Evolutionary conservation across 1,140 invertebrate genomes (phyloP), one percentile per base, ranked within the genome.

Genomic region (Leptinotarsa undecemlineata): DNA sequence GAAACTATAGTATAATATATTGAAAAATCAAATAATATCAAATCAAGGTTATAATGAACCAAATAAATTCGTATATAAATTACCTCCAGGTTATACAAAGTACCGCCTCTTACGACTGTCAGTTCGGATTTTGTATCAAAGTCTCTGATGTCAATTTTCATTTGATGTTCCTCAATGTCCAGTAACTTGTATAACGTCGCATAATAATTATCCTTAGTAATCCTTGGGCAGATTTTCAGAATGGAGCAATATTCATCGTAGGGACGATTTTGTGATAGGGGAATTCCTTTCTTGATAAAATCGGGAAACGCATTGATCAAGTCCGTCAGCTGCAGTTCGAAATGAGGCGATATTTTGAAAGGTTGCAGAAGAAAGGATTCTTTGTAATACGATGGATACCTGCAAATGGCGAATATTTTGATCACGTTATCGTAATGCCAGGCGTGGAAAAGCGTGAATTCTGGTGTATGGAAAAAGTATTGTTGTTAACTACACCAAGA

Each of bases 161-260:
- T 86, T 80, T 89, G 87, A 68, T 91, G 88, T 87, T 96, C 94
- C 85, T 96, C 94, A 47, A 96, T 85, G 82, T 92, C 90, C 1
- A 96, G 80, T 48, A 96, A 85, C 17, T 86, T 81, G 63, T 90
- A 87, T 82, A 95, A 94, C 79, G 87, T 87, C 26, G 88, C 81
- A 67, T 75, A 85, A 78, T 92, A 92, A 78, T 89, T 91, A 14
- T 71, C 47, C 70, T 69, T 63, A 33, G 14, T 70, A 61, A 72
- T 74, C 42, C 17, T 71, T n/a, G 71, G 62, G 23, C 48, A 57
- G 26, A 68, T 68, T 14, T 68, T 33, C 19, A 71, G 26, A 20
- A 64, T 21, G 4, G 74, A 42, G 4, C 66, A 21, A 19, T 69
- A 57, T 19, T 15, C 72, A 71, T 15, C n/a, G 48, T 75, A 42